Evolutionary conservation across 1,140 invertebrate genomes (phyloP).

Genomic region (Zaprionus davidi): DNA sequence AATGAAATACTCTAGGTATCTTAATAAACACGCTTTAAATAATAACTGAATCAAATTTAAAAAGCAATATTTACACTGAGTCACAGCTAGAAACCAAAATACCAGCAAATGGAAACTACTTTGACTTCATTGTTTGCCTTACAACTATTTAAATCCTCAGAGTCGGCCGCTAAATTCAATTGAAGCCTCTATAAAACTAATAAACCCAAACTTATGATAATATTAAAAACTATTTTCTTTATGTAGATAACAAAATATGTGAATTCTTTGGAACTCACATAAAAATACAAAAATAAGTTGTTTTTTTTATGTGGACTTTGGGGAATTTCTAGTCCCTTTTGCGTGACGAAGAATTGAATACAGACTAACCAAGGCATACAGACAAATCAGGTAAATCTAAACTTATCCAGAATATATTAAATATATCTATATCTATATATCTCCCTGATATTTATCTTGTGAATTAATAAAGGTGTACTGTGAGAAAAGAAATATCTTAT

Average conservation of each 20-base stretch:
- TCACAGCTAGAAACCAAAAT: constrained; percentile 20
- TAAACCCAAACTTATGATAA: constrained; percentile 47
- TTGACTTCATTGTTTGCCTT: constrained; percentile 78
- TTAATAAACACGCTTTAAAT: constrained; percentile 37
- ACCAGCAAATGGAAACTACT: constrained; percentile 37
- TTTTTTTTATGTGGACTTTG: not conserved
- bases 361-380: no score
- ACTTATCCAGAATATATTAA: no score
- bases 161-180: constrained; percentile 34
- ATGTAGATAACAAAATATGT: constrained; percentile 56
- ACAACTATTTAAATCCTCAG: constrained; percentile 37
- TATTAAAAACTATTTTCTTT: constrained; percentile 64
- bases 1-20: constrained; percentile 34
- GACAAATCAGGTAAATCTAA: no score
- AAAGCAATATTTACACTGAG: constrained; percentile 19
- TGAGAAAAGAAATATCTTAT: no score
- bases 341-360: no score
- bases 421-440: no score
- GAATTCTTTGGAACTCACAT: constrained; percentile 51
- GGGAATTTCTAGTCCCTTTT: not conserved
- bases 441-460: no score
- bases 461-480: no score
- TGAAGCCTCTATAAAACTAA: constrained; percentile 29
- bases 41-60: constrained; percentile 11
- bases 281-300: constrained; percentile 58